These are phyloP conservation scores for Nineta flava DNA, from an alignment of 2,888 invertebrate species.

Conservation along the genomic window DNA sequence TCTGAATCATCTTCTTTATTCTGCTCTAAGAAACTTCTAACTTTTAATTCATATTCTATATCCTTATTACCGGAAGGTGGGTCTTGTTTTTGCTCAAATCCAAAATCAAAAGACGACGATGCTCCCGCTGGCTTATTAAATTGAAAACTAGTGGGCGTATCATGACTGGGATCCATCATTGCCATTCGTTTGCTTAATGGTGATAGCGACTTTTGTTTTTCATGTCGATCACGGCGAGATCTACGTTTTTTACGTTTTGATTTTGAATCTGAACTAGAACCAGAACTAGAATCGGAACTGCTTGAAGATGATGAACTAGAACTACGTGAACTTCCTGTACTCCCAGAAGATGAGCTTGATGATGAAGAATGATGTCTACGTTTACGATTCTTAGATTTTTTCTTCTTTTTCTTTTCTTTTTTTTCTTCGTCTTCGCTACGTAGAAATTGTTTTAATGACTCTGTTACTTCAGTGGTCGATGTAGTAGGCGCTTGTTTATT, in stretches of 20 bases:
- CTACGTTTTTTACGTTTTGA: slow-evolving; percentile 36
- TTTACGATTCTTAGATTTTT: slow-evolving; percentile 44
- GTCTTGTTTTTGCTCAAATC: slow-evolving; percentile 30
- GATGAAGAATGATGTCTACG: slow-evolving; percentile 44
- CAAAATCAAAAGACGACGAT: slow-evolving; percentile 28
- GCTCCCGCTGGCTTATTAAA: slow-evolving; percentile 55
- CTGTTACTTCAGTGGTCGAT: slow-evolving; percentile 38
- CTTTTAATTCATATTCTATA: slow-evolving; percentile 50
- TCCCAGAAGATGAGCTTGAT: slow-evolving; percentile 29
- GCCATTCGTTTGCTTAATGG: slow-evolving; percentile 75
- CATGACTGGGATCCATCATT: slow-evolving; percentile 41
- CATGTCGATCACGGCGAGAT: slow-evolving; percentile 34
- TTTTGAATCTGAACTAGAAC: slow-evolving; percentile 41
- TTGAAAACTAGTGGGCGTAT: slow-evolving; percentile 38
- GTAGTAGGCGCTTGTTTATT: slow-evolving; percentile 12
- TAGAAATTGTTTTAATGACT: slow-evolving; percentile 45
- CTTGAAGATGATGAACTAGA: slow-evolving; percentile 37
- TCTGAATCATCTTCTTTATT: slow-evolving; percentile 67
- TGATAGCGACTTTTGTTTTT: slow-evolving; percentile 56
- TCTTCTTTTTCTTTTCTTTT: slow-evolving; percentile 45
- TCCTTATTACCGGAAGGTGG: slow-evolving; percentile 30
- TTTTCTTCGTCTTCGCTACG: slow-evolving; percentile 31
- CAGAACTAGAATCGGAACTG: slow-evolving; percentile 46
- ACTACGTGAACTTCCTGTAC: slow-evolving; percentile 33
- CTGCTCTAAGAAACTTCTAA: slow-evolving; percentile 58